Evolutionary conservation across 2,113 vertebrate genomes (phyloP).

Genomic region (Damaliscus lunatus): DNA sequence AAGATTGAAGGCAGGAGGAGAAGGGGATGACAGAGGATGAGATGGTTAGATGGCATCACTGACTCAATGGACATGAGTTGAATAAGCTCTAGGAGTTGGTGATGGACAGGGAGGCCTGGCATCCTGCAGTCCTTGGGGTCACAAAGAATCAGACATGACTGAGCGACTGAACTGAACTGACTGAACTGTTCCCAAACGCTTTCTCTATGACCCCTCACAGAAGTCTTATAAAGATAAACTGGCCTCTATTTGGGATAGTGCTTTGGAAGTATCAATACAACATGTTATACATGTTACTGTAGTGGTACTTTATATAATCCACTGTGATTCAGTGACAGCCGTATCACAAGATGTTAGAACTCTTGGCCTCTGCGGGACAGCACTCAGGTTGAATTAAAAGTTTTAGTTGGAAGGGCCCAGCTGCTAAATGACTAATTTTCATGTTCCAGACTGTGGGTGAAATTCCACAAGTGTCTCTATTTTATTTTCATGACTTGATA

Average conservation of each 20-base stretch:
- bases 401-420: background rate
- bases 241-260: background rate
- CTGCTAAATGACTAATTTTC: background rate
- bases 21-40: background rate
- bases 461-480: background rate
- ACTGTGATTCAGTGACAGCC: too few relatives aligned
- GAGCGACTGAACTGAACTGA: background rate
- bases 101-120: background rate
- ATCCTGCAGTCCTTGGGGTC: background rate
- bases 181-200: background rate
- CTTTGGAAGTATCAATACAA: background rate
- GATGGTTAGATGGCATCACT: background rate
- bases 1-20: background rate
- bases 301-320: background rate
- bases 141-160: fast-evolving
- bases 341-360: background rate
- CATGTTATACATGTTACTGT: too few relatives aligned
- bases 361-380: too few relatives aligned
- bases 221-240: background rate
- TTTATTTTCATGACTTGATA: slow-evolving; percentile 25
- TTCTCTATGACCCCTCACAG: background rate
- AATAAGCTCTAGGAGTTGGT: background rate
- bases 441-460: background rate
- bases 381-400: background rate
- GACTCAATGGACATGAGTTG: background rate